Conservation (phyloP, 2,797 vertebrate genomes). For the Micropoecilia bifurca region DNA sequence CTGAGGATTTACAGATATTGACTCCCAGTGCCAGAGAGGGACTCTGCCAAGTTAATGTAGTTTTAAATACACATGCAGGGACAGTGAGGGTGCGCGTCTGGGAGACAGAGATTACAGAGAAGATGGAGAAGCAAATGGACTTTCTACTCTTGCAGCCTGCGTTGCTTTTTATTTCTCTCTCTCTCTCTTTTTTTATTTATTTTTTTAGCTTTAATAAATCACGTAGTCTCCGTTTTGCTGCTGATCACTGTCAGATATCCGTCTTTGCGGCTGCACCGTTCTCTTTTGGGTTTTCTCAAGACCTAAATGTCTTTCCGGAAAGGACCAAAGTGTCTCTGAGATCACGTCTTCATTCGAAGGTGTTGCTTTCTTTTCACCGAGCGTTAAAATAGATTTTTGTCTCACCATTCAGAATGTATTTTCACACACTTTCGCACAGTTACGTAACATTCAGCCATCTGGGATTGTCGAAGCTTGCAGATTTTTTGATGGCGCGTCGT, state of each 20-base stretch:
- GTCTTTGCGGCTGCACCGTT: conserved; percentile 8
- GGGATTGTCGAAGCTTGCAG: conserved; percentile 34
- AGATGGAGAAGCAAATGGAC: conserved; percentile 22
- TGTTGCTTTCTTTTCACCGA: conserved; percentile 62
- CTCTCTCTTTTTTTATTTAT: neutral
- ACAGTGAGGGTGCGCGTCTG: conserved; percentile 21
- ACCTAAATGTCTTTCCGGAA: conserved; percentile 54
- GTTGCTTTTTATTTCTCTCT: conserved; percentile 9
- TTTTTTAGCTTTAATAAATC: conserved; percentile 7
- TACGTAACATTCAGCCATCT: conserved; percentile 44
- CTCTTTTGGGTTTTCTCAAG: conserved; percentile 57
- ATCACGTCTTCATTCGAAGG: conserved; percentile 34
- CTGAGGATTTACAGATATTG: conserved; percentile 51
- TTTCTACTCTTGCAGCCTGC: conserved; percentile 16
- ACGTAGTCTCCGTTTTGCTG: conserved; percentile 25
- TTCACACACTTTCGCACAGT: conserved; percentile 35
- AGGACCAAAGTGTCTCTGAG: conserved; percentile 59
- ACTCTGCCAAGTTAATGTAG: conserved; percentile 32
- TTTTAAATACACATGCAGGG: conserved; percentile 44
- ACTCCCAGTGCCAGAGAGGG: conserved; percentile 28
- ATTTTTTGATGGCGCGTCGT: conserved; percentile 51
- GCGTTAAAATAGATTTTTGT: conserved; percentile 19
- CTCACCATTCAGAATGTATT: conserved; percentile 36
- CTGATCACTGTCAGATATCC: conserved; percentile 39
- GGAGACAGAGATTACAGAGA: conserved; percentile 26